Percentiles rank a stretch among this genome's conserved stretches.
phyloP scores from a whole-genome alignment of 2,797 vertebrate genomes.

The Gouania willdenowi region DNA sequence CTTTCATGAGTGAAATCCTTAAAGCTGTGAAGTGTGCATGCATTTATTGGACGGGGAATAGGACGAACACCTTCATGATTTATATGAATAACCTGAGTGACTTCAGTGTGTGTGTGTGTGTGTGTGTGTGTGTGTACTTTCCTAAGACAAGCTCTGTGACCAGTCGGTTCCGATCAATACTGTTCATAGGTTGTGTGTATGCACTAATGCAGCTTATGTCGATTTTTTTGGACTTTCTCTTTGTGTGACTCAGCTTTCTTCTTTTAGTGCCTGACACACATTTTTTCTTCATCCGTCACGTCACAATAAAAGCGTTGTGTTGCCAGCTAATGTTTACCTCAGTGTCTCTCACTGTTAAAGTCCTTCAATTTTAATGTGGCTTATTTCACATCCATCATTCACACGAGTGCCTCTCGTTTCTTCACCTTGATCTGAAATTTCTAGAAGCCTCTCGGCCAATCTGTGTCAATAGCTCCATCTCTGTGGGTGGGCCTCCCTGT shows the following conservation, averaged over 20 bases:
- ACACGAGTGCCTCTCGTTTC: slow-evolving; percentile 15
- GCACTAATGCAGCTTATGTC: slow-evolving; percentile 41
- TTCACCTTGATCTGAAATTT: slow-evolving; percentile 10
- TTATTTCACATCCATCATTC: slow-evolving; percentile 29
- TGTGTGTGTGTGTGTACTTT: slow-evolving; percentile 15
- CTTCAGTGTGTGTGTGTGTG: slow-evolving; percentile 7
- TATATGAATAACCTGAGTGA: slow-evolving; percentile 47
- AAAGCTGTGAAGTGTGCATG: slow-evolving; percentile 26
- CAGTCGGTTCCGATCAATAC: slow-evolving; percentile 49
- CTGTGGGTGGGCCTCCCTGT: slow-evolving; percentile 47
- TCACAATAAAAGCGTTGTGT: slow-evolving; percentile 12
- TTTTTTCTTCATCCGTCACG: slow-evolving; percentile 4
- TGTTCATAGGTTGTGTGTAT: slow-evolving; percentile 48
- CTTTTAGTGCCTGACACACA: slow-evolving; percentile 8
- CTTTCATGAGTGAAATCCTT: slow-evolving; percentile 25
- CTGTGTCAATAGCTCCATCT: slow-evolving; percentile 39
- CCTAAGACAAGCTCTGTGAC: slow-evolving; percentile 35
- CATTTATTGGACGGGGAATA: slow-evolving; percentile 27
- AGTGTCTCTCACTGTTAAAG: slow-evolving; percentile 29
- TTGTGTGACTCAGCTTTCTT: slow-evolving; percentile 13
- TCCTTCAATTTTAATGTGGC: slow-evolving; percentile 17
- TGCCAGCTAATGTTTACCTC: slow-evolving; percentile 35
- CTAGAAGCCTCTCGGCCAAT: slow-evolving; percentile 36
- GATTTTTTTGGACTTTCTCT: slow-evolving; percentile 20
- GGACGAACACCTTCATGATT: slow-evolving; percentile 18